Base-by-base conservation (phyloP, 1,140 invertebrate genomes). In the Vanessa tameamea region DNA sequence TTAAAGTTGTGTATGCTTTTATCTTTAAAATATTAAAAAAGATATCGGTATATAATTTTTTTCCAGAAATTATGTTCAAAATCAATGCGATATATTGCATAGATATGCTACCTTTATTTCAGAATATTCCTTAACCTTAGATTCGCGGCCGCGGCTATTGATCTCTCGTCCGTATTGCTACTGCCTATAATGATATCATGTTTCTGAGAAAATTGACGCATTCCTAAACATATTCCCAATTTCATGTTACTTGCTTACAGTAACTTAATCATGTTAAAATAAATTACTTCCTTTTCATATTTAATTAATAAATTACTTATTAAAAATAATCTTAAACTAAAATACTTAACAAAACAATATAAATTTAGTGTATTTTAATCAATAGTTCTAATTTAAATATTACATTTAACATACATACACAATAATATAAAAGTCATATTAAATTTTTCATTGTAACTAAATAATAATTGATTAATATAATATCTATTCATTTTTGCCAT, bases 61-160 rank as follows among this genome's bases (percentile, higher is more conserved):
- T 9, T 13, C 9, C 3, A 57, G 12, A 20, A 26, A 12, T 23
- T 57, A 23, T 57, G 11, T 23, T 57, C 4, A 11, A 11, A 12
- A 3, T 5, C 3, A 57, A n/a, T 53, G 26, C 26, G 15, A 61
- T 37, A n/a, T 61, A 37, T 61, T 15, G 6, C 12, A 37, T 37
- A 47, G 31, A 53, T 51, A 16, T 43, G 23, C 12, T 23, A 53
- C 9, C 13, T 71, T 15, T 71, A 64, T 64, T 23, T 64, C 61
- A 64, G 48, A 43, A 64, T 37, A 64, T 31, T 48, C 50, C 13
- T 16, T 37, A 31, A 37, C 53, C 23, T 61, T 43, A 31, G 57
- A 55, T 64, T 69, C 48, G 67, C 66, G 65, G 51, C 37, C 14
- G 69, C 37, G 31, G 48, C 65, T 75, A 75, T 75, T 69, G 73